Conservation (phyloP, 2,113 vertebrate genomes). For the Scomber colias region DNA sequence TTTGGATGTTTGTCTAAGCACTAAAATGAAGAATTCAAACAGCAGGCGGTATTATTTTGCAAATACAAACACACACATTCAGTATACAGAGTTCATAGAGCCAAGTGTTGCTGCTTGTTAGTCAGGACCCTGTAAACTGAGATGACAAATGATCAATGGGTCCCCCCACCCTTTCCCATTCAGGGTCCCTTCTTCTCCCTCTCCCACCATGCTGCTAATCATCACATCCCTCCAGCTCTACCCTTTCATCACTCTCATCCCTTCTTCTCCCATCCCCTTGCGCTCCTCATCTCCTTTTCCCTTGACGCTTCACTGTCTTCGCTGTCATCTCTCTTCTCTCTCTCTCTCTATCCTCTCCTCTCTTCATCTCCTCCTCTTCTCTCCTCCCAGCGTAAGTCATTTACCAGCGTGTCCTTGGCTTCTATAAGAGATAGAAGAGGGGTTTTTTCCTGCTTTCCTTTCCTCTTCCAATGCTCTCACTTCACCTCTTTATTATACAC, state of each 20-base stretch:
- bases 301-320: neutral
- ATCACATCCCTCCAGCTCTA: slow-evolving; percentile 26
- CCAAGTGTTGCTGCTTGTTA: slow-evolving; percentile 41
- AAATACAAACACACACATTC: slow-evolving; percentile 8
- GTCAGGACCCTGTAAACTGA: slow-evolving; percentile 44
- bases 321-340: slow-evolving; percentile 17
- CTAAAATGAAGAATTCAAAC: too few species aligned
- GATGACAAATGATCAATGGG: slow-evolving; percentile 68
- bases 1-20: too few species aligned
- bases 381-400: slow-evolving; percentile 44
- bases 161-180: slow-evolving; percentile 35
- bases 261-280: neutral
- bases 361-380: slow-evolving; percentile 8
- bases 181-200: neutral
- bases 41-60: too few species aligned
- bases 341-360: slow-evolving; percentile 5
- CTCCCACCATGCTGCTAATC: slow-evolving; percentile 16
- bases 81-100: neutral
- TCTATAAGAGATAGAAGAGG: slow-evolving; percentile 20
- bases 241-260: slow-evolving; percentile 12
- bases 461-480: neutral
- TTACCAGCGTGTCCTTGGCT: slow-evolving; percentile 63
- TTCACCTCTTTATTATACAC: too few species aligned
- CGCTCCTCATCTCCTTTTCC: slow-evolving; percentile 1
- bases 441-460: slow-evolving; percentile 16